These are phyloP conservation scores for Engystomops pustulosus DNA, from an alignment of 2,113 vertebrate species.

Conservation along the genomic window DNA sequence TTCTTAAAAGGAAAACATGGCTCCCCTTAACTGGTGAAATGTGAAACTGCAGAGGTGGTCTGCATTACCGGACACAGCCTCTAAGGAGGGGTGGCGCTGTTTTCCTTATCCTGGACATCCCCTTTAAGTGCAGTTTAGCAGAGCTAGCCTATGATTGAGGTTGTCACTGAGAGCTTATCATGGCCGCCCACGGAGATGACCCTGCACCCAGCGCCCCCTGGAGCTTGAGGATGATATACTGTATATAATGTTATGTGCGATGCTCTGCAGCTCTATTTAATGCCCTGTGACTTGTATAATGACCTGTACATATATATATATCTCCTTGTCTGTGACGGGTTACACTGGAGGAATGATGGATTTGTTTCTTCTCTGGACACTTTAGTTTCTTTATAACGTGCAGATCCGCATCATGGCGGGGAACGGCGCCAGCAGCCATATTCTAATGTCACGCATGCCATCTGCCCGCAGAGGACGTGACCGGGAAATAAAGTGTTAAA, in stretches of 20 bases:
- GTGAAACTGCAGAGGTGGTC: no score
- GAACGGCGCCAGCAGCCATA: constrained; percentile 18
- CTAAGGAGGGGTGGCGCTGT: no score
- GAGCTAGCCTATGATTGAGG: neutral
- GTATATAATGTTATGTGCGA: constrained; percentile 22
- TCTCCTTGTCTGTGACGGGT: neutral
- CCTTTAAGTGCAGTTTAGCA: no score
- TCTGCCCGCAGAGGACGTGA: constrained; percentile 30
- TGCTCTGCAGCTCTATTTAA: constrained; percentile 4
- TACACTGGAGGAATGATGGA: constrained; percentile 39
- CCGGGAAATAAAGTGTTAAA: constrained; percentile 48
- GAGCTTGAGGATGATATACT: neutral
- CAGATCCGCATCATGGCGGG: neutral
- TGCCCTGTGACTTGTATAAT: constrained; percentile 12
- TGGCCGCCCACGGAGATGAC: no score
- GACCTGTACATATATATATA: constrained; percentile 21
- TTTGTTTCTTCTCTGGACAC: neutral
- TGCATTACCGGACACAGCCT: no score
- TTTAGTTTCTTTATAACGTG: constrained; percentile 13
- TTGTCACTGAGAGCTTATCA: no score
- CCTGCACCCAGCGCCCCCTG: neutral
- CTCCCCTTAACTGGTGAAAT: no score
- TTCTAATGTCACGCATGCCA: constrained; percentile 30
- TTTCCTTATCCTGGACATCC: no score
- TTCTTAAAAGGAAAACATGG: no score